A percentile compares a stretch with the other conserved stretches of the same genome.
Conservation (phyloP, 1,140 invertebrate species). For the Diachasma alloeum region DNA sequence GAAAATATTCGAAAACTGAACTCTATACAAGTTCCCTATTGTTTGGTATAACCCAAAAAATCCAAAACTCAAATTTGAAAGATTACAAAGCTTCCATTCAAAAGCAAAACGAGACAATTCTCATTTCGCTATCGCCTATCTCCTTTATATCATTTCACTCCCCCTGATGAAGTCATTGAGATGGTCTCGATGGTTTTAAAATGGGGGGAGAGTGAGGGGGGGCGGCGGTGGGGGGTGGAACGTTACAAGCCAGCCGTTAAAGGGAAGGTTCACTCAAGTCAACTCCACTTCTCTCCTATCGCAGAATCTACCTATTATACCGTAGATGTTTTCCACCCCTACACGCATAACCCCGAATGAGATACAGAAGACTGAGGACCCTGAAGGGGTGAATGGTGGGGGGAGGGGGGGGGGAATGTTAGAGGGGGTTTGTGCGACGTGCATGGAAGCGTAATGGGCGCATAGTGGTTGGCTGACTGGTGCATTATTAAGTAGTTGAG, state of each 20-base stretch:
- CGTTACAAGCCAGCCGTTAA: not conserved
- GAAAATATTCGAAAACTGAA: no score
- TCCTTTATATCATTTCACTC: not conserved
- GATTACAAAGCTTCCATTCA: no score
- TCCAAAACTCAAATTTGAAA: no score
- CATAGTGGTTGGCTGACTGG: slow-evolving; percentile 55
- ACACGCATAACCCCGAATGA: not conserved
- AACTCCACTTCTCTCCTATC: slow-evolving; percentile 1
- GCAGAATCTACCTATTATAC: not conserved
- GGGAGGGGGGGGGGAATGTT: not conserved
- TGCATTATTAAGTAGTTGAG: slow-evolving; percentile 59
- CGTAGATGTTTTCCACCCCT: not conserved
- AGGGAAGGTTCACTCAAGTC: not conserved
- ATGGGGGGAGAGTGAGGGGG: not conserved
- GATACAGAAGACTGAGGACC: not conserved
- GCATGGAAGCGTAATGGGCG: slow-evolving; percentile 53
- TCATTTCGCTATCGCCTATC: not conserved
- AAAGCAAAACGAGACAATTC: no score
- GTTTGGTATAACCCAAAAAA: no score
- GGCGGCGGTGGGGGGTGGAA: no score
- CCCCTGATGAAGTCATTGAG: not conserved
- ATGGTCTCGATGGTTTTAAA: slow-evolving; percentile 3
- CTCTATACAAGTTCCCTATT: no score
- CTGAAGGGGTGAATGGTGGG: not conserved
- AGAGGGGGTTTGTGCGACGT: slow-evolving; percentile 27